Base-by-base conservation (phyloP, 2,888 invertebrate genomes). In the Lasius platythorax region DNA sequence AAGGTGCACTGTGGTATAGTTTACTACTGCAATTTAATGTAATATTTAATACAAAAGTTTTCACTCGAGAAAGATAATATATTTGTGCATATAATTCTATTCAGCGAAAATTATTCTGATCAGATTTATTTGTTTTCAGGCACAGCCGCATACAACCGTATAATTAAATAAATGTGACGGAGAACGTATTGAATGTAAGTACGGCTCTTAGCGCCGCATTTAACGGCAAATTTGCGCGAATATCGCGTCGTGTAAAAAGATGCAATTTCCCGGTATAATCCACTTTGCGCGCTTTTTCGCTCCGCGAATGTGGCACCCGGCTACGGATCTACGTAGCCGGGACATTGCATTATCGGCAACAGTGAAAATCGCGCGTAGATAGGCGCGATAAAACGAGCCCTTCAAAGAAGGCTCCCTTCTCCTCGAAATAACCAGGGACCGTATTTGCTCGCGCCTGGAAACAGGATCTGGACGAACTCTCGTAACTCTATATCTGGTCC, bases 401-500 rank as follows among this genome's bases (percentile, higher is more conserved):
- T 82, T 61, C 56, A 81, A 81, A 81, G 79, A 37, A 61, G 40
- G 61, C 46, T 37, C 46, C 67, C 61, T 50, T 37, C 73, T 84
- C 30, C 72, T 63, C 61, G 74, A 79, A 61, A 56, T 72, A 78
- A 84, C 43, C 76, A 18, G 58, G 56, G 74, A 76, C 33, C 50
- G 70, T 74, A 87, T 85, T 84, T 88, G 85, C 70, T 63, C 50
- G 61, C 79, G 61, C 8, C 61, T 23, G 23, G 78, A 64, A 72
- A 81, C 66, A 43, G 53, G 68, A 86, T 28, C 64, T 23, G 56
- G 70, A 66, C 79, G 86, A 70, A 76, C 88, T 79, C 82, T 79
- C 82, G 92, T 92, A 93, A 92, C 91, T 92, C 89, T 92, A 93
- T 87, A 92, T 90, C 87, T 76, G 76, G 89, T 86, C 83, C 89